Evolutionary conservation across 2,888 invertebrate species (phyloP), one percentile per base, ranked within the genome.

Genomic region (Cantharis lateralis): DNA sequence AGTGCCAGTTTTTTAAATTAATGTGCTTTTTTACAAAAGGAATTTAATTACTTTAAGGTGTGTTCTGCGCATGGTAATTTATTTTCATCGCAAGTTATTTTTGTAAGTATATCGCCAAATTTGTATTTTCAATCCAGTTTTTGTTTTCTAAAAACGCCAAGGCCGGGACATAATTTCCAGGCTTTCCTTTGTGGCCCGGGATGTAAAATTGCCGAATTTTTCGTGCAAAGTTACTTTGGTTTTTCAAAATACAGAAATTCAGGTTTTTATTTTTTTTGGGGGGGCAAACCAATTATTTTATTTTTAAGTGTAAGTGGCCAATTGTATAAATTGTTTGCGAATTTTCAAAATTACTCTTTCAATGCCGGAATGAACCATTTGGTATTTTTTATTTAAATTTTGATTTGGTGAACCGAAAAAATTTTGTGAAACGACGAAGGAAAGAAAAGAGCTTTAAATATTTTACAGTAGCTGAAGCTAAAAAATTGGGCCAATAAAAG

Each of bases 31-130:
- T 80, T 75, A 79, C 81, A 80, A 82, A 81, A 82, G 82, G 82
- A 83, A 83, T 84, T 83, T 84, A 83, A 83, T 83, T 85, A 83
- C 81, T 83, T 84, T 82, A 84, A 85, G 84, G 83, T 84, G 83
- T 84, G 85, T 84, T 83, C 83, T 83, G 84, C 84, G 85, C 85
- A 84, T 84, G 84, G 82, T 83, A 78, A 80, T 81, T 79, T 79
- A 81, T 80, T 82, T 82, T 79, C 79, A 78, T 76, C 78, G 62
- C 70, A 78, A 78, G 75, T 78, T 78, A 75, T 78, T 76, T 76
- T 78, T 78, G 78, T 78, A 78, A 78, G 78, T 78, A 78, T 76
- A 20, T 20, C 20, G 18, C 16, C 9, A 66, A 66, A 20, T 66
- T 66, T 24, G 11, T 66, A 20, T 16, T 18, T 70, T 32, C 11